Evolutionary conservation across 2,797 vertebrate species (phyloP), one percentile per base, ranked within the genome.

Genomic region (Cyprinella venusta): DNA sequence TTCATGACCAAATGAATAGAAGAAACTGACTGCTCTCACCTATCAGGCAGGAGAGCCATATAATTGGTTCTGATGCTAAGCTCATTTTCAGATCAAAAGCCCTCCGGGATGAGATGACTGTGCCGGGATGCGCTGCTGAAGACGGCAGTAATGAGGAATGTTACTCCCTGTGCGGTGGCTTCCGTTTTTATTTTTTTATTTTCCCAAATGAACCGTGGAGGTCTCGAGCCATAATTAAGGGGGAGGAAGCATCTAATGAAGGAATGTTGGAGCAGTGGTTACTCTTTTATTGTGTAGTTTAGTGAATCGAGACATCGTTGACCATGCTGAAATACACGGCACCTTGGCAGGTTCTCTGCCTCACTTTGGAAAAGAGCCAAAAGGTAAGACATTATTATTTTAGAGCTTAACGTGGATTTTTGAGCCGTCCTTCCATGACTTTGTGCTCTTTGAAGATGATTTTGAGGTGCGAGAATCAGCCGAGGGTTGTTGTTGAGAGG

Each of bases 1-100:
- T 79, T 75, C n/a, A 69, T 45, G 38, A 15, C 5, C 36, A 61
- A 36, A 84, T 8, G 21, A 13, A 48, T 9, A 42, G 50, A 38
- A 59, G 79, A 19, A 69, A 76, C 79, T 79, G 42, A 52, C 71
- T 38, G 81, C 80, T 78, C 69, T 63, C 79, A 61, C 33, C 76
- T 52, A 76, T 88, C 89, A 72, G 71, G 67, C 54, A 92, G 89
- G 88, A 91, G 90, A 88, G 16, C 30, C 81, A 84, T 85, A 84
- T 93, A 92, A 92, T 94, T 92, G 92, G 92, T 91, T 94, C 92
- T 94, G 92, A 94, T 75, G 88, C 89, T 94, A 94, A 94, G 89
- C 90, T 91, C 88, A 92, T 93, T 89, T 85, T 77, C 79, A 90
- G 89, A 77, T 85, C 70, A 88, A 88, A 89, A 93, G 89, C 92